Percentiles rank a stretch among this genome's conserved stretches.
Conservation (phyloP, 2,113 vertebrate genomes). For the Notarius quadriscutis region DNA sequence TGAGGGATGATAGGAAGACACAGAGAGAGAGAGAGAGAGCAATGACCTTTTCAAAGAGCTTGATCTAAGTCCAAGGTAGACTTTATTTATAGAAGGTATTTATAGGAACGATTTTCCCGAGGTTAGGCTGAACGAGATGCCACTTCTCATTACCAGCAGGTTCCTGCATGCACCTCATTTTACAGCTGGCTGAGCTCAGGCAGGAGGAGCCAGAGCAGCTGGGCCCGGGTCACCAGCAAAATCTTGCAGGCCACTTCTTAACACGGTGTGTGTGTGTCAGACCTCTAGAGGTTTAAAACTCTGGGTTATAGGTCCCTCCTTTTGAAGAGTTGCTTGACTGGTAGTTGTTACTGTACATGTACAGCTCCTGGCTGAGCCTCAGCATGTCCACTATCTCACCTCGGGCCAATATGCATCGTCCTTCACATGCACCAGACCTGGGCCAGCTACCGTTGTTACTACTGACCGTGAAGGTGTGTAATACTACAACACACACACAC, state of each 20-base stretch:
- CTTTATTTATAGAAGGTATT: constrained; percentile 82
- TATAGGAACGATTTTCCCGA: constrained; percentile 79
- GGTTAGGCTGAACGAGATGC: constrained; percentile 77
- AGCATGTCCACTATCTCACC: constrained; percentile 35
- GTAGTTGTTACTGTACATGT: constrained; percentile 22
- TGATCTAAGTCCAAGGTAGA: constrained; percentile 67
- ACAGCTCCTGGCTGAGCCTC: constrained; percentile 24
- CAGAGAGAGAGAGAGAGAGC: constrained; percentile 54
- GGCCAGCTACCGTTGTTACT: constrained; percentile 28
- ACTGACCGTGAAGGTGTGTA: constrained; percentile 53
- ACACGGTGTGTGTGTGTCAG: constrained; percentile 45
- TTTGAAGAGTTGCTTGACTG: constrained; percentile 21
- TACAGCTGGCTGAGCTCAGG: constrained; percentile 74
- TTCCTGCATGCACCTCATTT: constrained; percentile 76
- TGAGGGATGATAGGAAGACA: constrained; percentile 3
- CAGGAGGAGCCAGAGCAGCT: constrained; percentile 63
- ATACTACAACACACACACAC: constrained; percentile 13
- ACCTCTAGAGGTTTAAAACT: constrained; percentile 36
- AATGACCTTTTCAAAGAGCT: constrained; percentile 75
- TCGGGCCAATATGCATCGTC: constrained; percentile 40
- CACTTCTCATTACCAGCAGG: constrained; percentile 78
- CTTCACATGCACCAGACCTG: constrained; percentile 35
- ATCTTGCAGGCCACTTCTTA: constrained; percentile 67
- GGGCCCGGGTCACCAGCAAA: constrained; percentile 79
- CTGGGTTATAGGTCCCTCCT: constrained; percentile 29